phyloP scores from a whole-genome alignment of 2,113 vertebrate genomes.

The Bathybates hornii region DNA sequence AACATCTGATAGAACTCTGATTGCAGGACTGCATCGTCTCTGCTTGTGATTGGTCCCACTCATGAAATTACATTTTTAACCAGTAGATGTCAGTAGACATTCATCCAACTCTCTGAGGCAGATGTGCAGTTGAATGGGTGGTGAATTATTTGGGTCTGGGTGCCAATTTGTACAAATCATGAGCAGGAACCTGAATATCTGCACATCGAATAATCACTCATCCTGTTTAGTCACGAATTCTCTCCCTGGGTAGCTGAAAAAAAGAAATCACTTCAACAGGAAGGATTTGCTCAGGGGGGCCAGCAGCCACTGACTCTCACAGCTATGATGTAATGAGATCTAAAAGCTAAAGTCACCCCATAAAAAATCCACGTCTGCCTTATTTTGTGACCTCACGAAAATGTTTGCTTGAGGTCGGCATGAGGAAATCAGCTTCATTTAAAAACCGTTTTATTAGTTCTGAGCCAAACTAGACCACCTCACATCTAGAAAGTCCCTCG shows the following conservation, averaged over 20 bases:
- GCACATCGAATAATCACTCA: slow-evolving; percentile 10
- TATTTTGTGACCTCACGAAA: slow-evolving; percentile 3
- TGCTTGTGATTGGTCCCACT: not conserved
- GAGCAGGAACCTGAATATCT: slow-evolving; percentile 11
- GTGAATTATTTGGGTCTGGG: slow-evolving; percentile 17
- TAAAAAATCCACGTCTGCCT: slow-evolving; percentile 7
- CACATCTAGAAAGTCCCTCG: not conserved
- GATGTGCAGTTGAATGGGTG: not conserved
- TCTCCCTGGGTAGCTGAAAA: not conserved
- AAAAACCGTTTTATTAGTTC: not conserved
- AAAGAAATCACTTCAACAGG: not conserved
- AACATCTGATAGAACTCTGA: not conserved
- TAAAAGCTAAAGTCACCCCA: not conserved
- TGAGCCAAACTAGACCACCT: not conserved
- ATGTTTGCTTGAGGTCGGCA: slow-evolving; percentile 1
- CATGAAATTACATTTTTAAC: not conserved
- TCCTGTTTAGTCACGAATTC: slow-evolving; percentile 1
- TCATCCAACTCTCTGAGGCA: not conserved
- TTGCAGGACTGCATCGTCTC: not conserved
- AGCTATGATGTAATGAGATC: slow-evolving; percentile 2
- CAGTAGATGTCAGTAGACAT: slow-evolving; percentile 51
- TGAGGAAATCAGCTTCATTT: not conserved
- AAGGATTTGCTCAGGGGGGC: slow-evolving; percentile 12
- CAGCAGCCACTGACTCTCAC: not conserved
- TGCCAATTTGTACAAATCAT: slow-evolving; percentile 11